Evolutionary conservation across 2,888 invertebrate species (phyloP).

Genomic region (Melipona bicolor): DNA sequence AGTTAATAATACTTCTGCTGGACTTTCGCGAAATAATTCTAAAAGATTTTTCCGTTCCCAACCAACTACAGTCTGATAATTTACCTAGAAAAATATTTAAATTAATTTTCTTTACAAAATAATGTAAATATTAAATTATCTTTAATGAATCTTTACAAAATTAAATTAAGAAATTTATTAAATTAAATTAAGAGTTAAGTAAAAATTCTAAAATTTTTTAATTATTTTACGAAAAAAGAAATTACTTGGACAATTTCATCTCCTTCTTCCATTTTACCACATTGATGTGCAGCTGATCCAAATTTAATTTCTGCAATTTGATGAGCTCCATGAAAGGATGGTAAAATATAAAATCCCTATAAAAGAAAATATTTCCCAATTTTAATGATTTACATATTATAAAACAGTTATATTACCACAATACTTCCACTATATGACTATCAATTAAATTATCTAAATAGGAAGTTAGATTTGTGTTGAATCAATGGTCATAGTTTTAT

Average conservation of each 20-base stretch:
- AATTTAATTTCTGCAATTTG: conserved; percentile 96
- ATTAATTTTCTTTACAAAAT: conserved; percentile 19
- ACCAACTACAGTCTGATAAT: conserved; percentile 90
- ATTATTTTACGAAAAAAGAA: conserved; percentile 7
- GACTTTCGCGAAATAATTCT: conserved; percentile 90
- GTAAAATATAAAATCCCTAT: conserved; percentile 94
- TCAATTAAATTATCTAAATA: conserved; percentile 61
- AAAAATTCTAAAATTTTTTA: neutral
- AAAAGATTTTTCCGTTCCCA: conserved; percentile 93
- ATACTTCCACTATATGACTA: neutral
- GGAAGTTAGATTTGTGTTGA: conserved; percentile 65
- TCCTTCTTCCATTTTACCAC: conserved; percentile 96
- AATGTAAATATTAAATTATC: conserved; percentile 2
- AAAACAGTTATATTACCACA: conserved; percentile 6
- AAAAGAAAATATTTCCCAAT: conserved; percentile 53
- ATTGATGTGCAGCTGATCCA: conserved; percentile 96
- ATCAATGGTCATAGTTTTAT: conserved; percentile 56
- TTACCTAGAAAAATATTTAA: conserved; percentile 85
- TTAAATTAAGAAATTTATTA: conserved; percentile 3
- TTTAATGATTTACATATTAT: conserved; percentile 3
- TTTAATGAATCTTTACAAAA: conserved; percentile 9
- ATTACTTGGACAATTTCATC: conserved; percentile 97
- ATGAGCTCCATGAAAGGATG: conserved; percentile 91
- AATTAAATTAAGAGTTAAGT: neutral
- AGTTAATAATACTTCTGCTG: conserved; percentile 92